A percentile compares a stretch with the other conserved stretches of the same genome.
phyloP scores from a whole-genome alignment of 2,113 vertebrate genomes.

The Gambusia holbrooki region DNA sequence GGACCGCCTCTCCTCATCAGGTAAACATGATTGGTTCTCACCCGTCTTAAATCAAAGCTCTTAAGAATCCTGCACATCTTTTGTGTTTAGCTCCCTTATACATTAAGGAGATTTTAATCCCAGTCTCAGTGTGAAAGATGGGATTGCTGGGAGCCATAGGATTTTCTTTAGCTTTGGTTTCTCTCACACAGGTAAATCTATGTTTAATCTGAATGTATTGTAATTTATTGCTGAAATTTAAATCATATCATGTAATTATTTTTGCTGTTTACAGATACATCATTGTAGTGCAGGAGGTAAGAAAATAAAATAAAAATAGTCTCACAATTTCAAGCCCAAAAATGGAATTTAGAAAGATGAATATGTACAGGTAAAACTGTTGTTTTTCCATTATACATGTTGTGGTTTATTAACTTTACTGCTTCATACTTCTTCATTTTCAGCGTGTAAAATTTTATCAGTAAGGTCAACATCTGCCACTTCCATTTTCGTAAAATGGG shows the following conservation, averaged over 20 bases:
- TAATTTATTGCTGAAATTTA: neutral
- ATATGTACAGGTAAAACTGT: neutral
- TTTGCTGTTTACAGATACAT: constrained; percentile 68
- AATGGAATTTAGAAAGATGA: neutral
- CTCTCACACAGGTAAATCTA: constrained; percentile 76
- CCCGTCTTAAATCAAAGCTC: constrained; percentile 54
- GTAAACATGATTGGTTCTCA: constrained; percentile 76
- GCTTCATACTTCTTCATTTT: neutral
- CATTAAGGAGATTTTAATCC: constrained; percentile 73
- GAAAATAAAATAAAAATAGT: constrained; percentile 23
- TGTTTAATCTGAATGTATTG: neutral
- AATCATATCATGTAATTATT: neutral
- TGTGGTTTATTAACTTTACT: neutral
- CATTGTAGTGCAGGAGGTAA: constrained; percentile 71
- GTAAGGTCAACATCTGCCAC: constrained; percentile 57
- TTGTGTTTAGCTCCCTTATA: constrained; percentile 71
- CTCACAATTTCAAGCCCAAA: neutral
- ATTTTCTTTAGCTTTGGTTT: constrained; percentile 71
- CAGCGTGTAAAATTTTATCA: constrained; percentile 69
- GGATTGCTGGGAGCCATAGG: constrained; percentile 71
- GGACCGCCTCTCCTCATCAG: constrained; percentile 60
- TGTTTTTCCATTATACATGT: neutral
- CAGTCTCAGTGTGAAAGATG: constrained; percentile 75
- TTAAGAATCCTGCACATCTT: constrained; percentile 76
- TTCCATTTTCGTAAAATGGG: constrained; percentile 74